Percentiles rank a stretch among this genome's conserved stretches.
These are phyloP conservation scores for Planiliza haematocheilus DNA, from an alignment of 2,113 vertebrate genomes.

Conservation along the genomic window DNA sequence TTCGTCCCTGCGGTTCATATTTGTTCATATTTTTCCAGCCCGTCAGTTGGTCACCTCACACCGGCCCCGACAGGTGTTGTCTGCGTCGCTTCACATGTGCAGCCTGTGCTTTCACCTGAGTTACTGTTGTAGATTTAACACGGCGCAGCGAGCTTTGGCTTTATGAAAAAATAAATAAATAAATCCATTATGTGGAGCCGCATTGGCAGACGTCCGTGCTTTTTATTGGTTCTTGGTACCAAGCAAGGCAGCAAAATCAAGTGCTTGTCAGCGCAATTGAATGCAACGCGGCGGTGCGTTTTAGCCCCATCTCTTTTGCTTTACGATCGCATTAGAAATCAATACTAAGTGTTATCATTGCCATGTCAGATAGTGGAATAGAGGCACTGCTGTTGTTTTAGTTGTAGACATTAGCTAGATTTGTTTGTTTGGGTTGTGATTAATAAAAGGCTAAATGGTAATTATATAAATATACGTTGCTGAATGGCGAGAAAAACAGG, in stretches of 20 bases:
- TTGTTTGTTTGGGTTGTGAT: too few species aligned
- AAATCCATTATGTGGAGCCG: too few species aligned
- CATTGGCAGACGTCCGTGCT: slow-evolving; percentile 35
- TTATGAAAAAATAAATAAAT: too few species aligned
- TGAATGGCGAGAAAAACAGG: too few species aligned
- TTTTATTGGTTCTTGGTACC: slow-evolving; percentile 55
- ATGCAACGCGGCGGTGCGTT: slow-evolving; percentile 17
- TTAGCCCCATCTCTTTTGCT: slow-evolving; percentile 9
- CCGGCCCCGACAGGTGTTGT: slow-evolving; percentile 43
- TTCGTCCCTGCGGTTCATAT: not conserved
- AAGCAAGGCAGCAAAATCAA: slow-evolving; percentile 10
- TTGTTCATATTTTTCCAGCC: slow-evolving; percentile 35
- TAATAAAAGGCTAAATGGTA: too few species aligned
- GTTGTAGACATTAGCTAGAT: too few species aligned
- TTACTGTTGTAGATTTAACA: slow-evolving; percentile 7
- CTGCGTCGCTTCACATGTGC: slow-evolving; percentile 11
- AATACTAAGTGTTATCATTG: not conserved
- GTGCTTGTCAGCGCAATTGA: slow-evolving; percentile 18
- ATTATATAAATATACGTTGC: too few species aligned
- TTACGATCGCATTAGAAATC: not conserved
- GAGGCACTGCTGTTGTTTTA: too few species aligned
- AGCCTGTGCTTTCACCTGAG: not conserved
- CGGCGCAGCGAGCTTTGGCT: not conserved
- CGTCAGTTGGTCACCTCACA: too few species aligned
- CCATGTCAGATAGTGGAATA: slow-evolving; percentile 1